Conservation (phyloP, 2,797 vertebrate species). For the Chelonia mydas region DNA sequence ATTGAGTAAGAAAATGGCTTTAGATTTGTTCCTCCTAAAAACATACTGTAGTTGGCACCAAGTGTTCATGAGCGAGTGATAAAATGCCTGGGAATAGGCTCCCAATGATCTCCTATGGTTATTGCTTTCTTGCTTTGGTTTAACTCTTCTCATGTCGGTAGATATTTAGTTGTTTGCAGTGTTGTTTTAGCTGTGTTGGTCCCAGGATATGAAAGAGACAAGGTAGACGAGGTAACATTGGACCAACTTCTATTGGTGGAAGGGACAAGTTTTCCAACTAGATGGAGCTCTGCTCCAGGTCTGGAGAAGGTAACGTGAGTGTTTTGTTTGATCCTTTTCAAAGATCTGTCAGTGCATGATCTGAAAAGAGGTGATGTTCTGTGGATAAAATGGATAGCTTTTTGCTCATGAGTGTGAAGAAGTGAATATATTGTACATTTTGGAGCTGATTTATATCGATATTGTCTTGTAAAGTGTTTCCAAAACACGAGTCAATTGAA, state of each 20-base stretch:
- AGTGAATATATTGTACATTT: background rate
- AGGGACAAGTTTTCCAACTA: background rate
- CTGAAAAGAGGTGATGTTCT: background rate
- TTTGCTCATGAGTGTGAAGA: background rate
- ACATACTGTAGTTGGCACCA: too few species aligned
- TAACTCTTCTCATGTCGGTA: background rate
- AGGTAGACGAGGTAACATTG: background rate
- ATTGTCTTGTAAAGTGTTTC: background rate
- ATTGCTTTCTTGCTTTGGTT: background rate
- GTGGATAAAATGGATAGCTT: background rate
- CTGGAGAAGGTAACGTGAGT: background rate
- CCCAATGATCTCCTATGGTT: background rate
- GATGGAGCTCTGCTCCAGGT: background rate
- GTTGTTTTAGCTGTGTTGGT: background rate
- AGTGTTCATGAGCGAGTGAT: too few species aligned
- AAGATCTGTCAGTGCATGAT: background rate
- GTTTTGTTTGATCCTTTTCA: background rate
- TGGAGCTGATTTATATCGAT: background rate
- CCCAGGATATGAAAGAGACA: background rate
- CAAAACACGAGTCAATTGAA: slow-evolving; percentile 1
- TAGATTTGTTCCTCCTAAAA: too few species aligned
- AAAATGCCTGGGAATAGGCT: too few species aligned
- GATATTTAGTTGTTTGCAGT: background rate
- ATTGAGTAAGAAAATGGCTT: too few species aligned
- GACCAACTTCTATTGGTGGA: background rate